A percentile compares a stretch with the other conserved stretches of the same genome.
Evolutionary conservation across 2,113 vertebrate species (phyloP).

Genomic region (Cynoglossus semilaevis): DNA sequence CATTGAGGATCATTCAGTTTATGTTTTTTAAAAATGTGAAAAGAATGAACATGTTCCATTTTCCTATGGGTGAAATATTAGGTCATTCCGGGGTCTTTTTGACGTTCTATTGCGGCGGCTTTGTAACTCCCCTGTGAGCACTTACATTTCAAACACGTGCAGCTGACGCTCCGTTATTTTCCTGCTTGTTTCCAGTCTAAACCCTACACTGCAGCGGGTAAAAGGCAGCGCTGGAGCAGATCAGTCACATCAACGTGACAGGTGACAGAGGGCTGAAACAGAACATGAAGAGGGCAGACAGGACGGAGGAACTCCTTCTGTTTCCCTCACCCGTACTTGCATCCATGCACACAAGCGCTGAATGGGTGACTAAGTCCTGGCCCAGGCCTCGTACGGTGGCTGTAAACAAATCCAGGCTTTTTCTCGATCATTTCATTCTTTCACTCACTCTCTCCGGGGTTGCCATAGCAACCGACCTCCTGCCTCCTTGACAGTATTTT

Average conservation of each 20-base stretch:
- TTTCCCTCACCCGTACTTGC: constrained; percentile 30
- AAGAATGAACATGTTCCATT: constrained; percentile 30
- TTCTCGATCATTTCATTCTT: constrained; percentile 63
- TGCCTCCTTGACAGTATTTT: constrained; percentile 62
- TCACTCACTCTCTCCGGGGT: constrained; percentile 52
- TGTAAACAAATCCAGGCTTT: constrained; percentile 64
- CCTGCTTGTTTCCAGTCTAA: constrained; percentile 24
- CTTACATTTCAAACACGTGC: constrained; percentile 34
- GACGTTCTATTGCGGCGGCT: neutral
- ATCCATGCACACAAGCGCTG: constrained; percentile 22
- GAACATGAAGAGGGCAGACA: constrained; percentile 27
- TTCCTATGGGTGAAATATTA: constrained; percentile 7
- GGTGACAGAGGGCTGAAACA: constrained; percentile 9
- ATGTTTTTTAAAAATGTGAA: neutral
- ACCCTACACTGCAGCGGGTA: constrained; percentile 2
- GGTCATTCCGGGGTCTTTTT: too few species aligned
- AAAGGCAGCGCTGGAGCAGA: neutral
- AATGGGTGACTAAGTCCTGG: constrained; percentile 51
- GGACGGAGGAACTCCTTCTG: constrained; percentile 19
- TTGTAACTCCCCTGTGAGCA: constrained; percentile 14
- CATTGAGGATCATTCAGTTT: too few species aligned
- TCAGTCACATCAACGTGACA: constrained; percentile 9
- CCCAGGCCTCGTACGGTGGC: constrained; percentile 51
- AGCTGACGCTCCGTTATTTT: constrained; percentile 13
- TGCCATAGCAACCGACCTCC: constrained; percentile 71